A percentile compares a stretch with the other conserved stretches of the same genome.
Evolutionary conservation across 2,113 vertebrate species (phyloP).

Genomic region (Stigmatopora nigra): DNA sequence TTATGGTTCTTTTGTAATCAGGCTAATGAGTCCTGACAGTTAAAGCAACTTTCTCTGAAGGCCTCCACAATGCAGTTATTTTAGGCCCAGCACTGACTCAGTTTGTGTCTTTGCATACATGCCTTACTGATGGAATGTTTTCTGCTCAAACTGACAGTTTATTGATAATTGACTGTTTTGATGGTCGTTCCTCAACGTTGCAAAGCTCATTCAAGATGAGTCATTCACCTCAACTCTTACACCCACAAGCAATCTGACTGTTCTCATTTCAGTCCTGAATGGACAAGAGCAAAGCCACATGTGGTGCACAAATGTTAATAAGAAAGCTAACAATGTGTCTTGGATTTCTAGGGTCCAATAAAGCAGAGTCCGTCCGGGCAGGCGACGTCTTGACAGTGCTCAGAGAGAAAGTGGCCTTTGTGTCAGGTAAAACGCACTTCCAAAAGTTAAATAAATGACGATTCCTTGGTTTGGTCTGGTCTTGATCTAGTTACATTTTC

Average conservation of each 20-base stretch:
- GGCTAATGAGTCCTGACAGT: constrained; percentile 33
- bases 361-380: constrained; percentile 87
- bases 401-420: constrained; percentile 98
- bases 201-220: neutral
- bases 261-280: neutral
- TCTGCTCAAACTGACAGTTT: constrained; percentile 12
- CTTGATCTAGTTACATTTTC: constrained; percentile 16
- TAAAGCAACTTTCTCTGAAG: constrained; percentile 22
- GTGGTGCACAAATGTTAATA: neutral
- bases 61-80: constrained; percentile 20
- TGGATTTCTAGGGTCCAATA: constrained; percentile 73
- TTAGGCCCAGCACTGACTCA: constrained; percentile 12
- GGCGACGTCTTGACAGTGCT: constrained; percentile 93
- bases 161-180: constrained; percentile 7
- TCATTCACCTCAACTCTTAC: neutral
- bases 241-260: neutral
- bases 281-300: neutral
- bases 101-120: constrained; percentile 4
- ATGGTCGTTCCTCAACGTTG: neutral
- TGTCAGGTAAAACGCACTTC: constrained; percentile 76
- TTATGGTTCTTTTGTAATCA: constrained; percentile 21
- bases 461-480: neutral
- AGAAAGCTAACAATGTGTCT: neutral
- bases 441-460: no score
- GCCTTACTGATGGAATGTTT: neutral